Percentiles rank a stretch among this genome's conserved stretches.
Conservation (phyloP, 2,888 invertebrate species). For the Isotomurus palustris region DNA sequence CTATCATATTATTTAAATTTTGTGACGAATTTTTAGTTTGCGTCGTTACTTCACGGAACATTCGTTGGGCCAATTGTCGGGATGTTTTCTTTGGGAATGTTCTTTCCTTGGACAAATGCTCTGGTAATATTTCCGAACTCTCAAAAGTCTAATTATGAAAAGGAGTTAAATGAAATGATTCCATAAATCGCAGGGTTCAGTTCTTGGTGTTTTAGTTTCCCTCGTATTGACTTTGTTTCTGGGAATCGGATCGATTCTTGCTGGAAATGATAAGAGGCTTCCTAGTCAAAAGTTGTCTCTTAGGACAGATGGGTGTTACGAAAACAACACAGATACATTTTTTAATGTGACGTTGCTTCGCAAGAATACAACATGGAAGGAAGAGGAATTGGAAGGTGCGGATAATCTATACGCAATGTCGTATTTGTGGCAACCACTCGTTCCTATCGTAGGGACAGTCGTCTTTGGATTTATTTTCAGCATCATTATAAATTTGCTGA, state of each 20-base stretch:
- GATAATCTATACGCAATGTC: constrained; percentile 28
- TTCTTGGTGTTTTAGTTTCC: constrained; percentile 31
- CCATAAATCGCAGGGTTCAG: constrained; percentile 21
- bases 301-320: constrained; percentile 23
- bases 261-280: constrained; percentile 24
- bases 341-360: not conserved
- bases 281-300: constrained; percentile 34
- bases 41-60: constrained; percentile 81
- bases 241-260: constrained; percentile 34
- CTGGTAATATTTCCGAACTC: constrained; percentile 57
- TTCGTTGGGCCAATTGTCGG: constrained; percentile 83
- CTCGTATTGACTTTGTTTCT: constrained; percentile 29
- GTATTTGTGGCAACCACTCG: constrained; percentile 33
- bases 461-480: constrained; percentile 32
- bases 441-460: constrained; percentile 20
- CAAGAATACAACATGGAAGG: constrained; percentile 25
- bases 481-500: constrained; percentile 13
- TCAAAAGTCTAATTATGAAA: too few species aligned
- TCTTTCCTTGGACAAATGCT: constrained; percentile 78
- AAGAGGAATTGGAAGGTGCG: constrained; percentile 19
- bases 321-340: constrained; percentile 13
- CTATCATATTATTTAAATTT: constrained; percentile 1
- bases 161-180: not conserved
- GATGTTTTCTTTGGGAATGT: constrained; percentile 80
- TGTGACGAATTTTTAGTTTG: constrained; percentile 55